Base-by-base conservation (phyloP, 2,888 invertebrate species). In the Andrena haemorrhoa region DNA sequence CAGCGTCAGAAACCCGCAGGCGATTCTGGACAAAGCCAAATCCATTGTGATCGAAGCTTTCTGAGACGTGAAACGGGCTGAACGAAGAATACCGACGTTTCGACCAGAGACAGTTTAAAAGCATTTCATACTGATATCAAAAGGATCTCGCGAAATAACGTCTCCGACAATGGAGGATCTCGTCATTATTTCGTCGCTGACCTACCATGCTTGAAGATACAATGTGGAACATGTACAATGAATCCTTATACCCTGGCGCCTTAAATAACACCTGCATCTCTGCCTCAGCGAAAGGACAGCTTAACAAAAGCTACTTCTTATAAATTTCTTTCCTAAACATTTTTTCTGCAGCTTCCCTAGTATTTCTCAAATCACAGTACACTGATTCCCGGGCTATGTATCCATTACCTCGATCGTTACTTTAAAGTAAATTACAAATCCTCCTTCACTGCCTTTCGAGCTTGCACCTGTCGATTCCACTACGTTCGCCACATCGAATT, bases 101-200 rank as follows among this genome's bases (percentile, higher is more conserved):
- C 58, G 65, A 60, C 47, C 73, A 73, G 71, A 53, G 82, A 47
- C 63, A 58, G 73, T 64, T 74, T 60, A 56, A 82, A 73, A 80
- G 69, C 72, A 26, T 68, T 79, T 53, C 69, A 76, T 58, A 72
- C 31, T 56, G 75, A 60, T 77, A 75, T 83, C 76, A 86, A 80
- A 80, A 75, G 72, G 49, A 75, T 51, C 70, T 70, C 61, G 73
- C 49, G 66, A 63, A 77, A 79, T 75, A 76, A 85, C 75, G 65
- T 58, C 26, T 33, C 41, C 73, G 66, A 85, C 76, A 80, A 77
- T 73, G 10, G 71, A 47, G 68, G 63, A 75, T 72, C 75, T 81
- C 82, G n/a, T 16, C 51, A 60, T 60, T 70, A 20, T 69, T 66
- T 60, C 66, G 68, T 66, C 65, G 29, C 29, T 12, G 49, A 29